Conservation (phyloP, 2,113 vertebrate species). For the Chascanopsetta lugubris region DNA sequence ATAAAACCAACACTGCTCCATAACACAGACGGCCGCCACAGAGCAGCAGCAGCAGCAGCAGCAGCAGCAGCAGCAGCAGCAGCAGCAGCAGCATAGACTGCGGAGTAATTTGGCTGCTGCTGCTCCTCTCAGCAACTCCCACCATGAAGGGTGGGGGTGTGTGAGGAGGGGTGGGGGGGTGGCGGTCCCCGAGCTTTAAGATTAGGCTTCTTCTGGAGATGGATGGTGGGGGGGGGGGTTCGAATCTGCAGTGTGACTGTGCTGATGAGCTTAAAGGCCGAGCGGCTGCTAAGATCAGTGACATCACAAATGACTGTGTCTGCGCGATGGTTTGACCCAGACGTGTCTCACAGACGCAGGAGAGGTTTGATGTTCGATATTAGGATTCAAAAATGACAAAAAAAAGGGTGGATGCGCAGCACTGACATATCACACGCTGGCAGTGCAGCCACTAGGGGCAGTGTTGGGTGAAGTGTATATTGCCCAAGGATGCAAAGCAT, state of each 20-base stretch:
- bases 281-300: slow-evolving; percentile 9
- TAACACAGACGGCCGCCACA: slow-evolving; percentile 30
- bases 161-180: slow-evolving; percentile 2
- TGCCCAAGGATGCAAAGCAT: too few relatives aligned
- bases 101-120: slow-evolving; percentile 45
- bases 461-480: too few relatives aligned
- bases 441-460: too few relatives aligned
- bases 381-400: background rate
- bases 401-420: too few relatives aligned
- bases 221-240: slow-evolving; percentile 43
- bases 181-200: slow-evolving; percentile 39
- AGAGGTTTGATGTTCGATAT: background rate
- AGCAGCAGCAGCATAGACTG: slow-evolving; percentile 52
- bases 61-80: slow-evolving; percentile 3
- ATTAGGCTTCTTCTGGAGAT: slow-evolving; percentile 65
- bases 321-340: slow-evolving; percentile 16
- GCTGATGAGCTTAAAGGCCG: slow-evolving; percentile 35
- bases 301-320: slow-evolving; percentile 20
- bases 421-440: too few relatives aligned
- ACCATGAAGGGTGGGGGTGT: slow-evolving; percentile 6
- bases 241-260: slow-evolving; percentile 35
- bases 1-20: slow-evolving; percentile 9
- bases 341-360: slow-evolving; percentile 24
- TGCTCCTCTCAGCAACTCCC: slow-evolving; percentile 31
- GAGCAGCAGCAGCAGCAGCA: slow-evolving; percentile 18